Conservation (phyloP, 1,140 invertebrate species). For the Eriocheir sinensis region DNA sequence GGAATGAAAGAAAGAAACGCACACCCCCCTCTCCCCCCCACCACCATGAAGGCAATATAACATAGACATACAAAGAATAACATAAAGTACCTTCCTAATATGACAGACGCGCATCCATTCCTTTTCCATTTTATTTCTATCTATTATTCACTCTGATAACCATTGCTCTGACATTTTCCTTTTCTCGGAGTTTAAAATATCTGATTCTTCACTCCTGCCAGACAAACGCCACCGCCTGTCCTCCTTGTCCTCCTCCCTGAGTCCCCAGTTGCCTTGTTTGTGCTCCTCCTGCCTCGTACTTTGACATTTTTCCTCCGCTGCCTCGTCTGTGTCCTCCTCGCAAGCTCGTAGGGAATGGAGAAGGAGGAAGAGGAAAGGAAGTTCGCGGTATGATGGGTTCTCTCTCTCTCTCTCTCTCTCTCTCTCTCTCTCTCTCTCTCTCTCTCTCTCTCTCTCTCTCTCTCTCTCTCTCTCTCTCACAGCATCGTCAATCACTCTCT, state of each 20-base stretch:
- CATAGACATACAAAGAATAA: too few species aligned
- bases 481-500: not conserved
- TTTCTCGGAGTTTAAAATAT: too few species aligned
- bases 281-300: not conserved
- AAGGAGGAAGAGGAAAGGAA: not conserved
- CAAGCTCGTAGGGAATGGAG: not conserved
- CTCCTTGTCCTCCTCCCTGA: not conserved
- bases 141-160: not conserved
- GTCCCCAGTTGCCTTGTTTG: not conserved
- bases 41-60: too few species aligned
- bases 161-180: not conserved
- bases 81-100: too few species aligned
- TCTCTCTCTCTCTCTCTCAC: not conserved
- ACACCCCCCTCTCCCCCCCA: too few species aligned
- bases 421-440: not conserved
- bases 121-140: not conserved
- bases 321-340: not conserved
- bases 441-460: not conserved
- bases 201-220: not conserved
- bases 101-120: not conserved
- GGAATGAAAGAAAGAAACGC: too few species aligned
- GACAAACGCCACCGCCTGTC: not conserved
- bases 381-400: not conserved
- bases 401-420: not conserved
- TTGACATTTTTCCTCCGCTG: not conserved